Percentiles rank a stretch among this genome's conserved stretches.
Conservation (phyloP, 1,140 invertebrate genomes). For the Mizuhopecten yessoensis region DNA sequence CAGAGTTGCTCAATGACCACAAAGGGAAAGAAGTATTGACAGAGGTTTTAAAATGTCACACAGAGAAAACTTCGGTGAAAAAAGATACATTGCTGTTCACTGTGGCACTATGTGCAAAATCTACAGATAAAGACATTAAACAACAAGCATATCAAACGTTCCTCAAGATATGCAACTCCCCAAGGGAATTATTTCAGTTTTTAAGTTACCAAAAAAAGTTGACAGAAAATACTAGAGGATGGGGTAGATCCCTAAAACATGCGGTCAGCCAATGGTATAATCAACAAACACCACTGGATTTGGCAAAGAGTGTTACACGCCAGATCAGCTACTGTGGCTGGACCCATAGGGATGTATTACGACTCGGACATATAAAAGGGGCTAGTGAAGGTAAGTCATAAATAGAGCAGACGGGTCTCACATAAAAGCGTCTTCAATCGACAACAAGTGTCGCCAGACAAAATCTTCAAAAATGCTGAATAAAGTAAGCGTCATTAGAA, state of each 20-base stretch:
- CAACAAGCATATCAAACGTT: conserved; percentile 85
- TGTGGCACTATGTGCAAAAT: conserved; percentile 85
- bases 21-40: conserved; percentile 69
- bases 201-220: conserved; percentile 85
- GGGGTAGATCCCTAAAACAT: conserved; percentile 87
- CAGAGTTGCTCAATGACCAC: conserved; percentile 60
- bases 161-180: conserved; percentile 84
- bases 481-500: no score
- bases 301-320: conserved; percentile 87
- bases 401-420: no score
- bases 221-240: conserved; percentile 83
- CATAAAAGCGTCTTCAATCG: no score
- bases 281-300: conserved; percentile 85
- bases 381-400: conserved; percentile 83
- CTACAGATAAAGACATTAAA: conserved; percentile 82
- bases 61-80: conserved; percentile 65
- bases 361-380: conserved; percentile 86
- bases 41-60: conserved; percentile 64
- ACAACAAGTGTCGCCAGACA: no score
- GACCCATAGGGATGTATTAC: conserved; percentile 88
- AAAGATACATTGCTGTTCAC: conserved; percentile 86
- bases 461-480: no score
- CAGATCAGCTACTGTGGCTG: conserved; percentile 87
- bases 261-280: conserved; percentile 87
- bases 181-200: conserved; percentile 87